Percentiles rank a stretch among this genome's conserved stretches.
Conservation (phyloP, 1,140 invertebrate genomes). For the Lethocerus indicus region DNA sequence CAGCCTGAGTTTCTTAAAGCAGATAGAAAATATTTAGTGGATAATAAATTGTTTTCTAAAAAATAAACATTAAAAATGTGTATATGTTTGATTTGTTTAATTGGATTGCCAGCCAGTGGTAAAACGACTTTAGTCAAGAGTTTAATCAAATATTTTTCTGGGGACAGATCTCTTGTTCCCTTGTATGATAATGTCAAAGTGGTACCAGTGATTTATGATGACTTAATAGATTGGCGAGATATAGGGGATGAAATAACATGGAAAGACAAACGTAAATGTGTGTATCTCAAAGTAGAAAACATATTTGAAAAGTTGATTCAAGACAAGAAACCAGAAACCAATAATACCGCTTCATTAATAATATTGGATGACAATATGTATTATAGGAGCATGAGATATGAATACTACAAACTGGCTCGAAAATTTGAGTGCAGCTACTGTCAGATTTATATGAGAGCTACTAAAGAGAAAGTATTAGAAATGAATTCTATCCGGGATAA, state of each 20-base stretch:
- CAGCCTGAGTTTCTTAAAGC: no score
- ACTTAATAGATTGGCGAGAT: slow-evolving; percentile 3
- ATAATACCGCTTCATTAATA: slow-evolving; percentile 19
- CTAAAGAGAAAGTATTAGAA: slow-evolving; percentile 19
- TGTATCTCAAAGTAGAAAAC: slow-evolving; percentile 8
- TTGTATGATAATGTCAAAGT: neutral
- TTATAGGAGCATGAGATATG: slow-evolving; percentile 35
- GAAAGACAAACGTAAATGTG: slow-evolving; percentile 11
- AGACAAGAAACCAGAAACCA: neutral
- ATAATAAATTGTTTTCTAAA: no score
- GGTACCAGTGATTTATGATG: slow-evolving; percentile 10
- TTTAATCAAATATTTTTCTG: no score
- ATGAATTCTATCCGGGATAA: slow-evolving; percentile 20
- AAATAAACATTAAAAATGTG: no score
- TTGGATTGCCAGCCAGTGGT: slow-evolving; percentile 15
- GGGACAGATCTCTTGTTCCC: no score
- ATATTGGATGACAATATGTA: slow-evolving; percentile 38
- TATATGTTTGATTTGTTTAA: slow-evolving; percentile 14
- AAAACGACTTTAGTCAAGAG: slow-evolving; percentile 15
- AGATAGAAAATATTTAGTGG: no score
- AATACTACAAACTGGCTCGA: slow-evolving; percentile 30
- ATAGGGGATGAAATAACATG: neutral
- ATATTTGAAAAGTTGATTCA: slow-evolving; percentile 1
- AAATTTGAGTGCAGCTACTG: slow-evolving; percentile 25
- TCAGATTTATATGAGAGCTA: slow-evolving; percentile 24